Base-by-base conservation (phyloP, 1,140 invertebrate species). In the Hylaeus anthracinus region DNA sequence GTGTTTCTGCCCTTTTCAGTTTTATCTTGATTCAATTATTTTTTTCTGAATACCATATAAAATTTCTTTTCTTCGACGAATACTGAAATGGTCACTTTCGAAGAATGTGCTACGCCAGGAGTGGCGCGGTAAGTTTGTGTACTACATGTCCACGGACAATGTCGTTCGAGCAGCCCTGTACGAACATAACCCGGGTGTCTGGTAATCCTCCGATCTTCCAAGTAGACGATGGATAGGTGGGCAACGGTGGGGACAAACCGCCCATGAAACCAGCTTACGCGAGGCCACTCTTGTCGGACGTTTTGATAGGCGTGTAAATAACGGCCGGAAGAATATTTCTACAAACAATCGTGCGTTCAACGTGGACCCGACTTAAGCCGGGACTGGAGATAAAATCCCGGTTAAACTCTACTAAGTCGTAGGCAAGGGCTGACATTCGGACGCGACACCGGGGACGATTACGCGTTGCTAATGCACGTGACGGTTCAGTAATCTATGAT, bases 271-370 rank as follows among this genome's bases (percentile, higher is more conserved):
- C 76, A 65, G 72, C 74, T 87, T 81, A 80, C 64, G 56, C 70
- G 51, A 51, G 72, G 63, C 45, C 26, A 64, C 64, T 87, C 66
- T 79, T 61, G 63, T 8, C 72, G 77, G 76, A 81, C 81, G 70
- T 86, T 86, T 86, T 83, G 80, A 88, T 85, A 76, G 83, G 64
- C 66, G 73, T 71, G 74, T 87, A 90, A 90, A 89, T 84, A 90
- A 88, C 83, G 65, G 58, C 55, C 69, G 64, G 81, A 89, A 77
- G 80, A 85, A 89, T 85, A 85, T 88, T 87, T 76, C 81, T 80
- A 83, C 81, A 79, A 88, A 82, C 86, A 79, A 86, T 84, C 78
- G 67, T 64, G 61, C 67, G 81, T 84, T 10, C 79, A 73, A 39
- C 39, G 55, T n/a, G 9, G n/a, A n/a, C 6, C 69, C 43, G 8